Percentiles rank a stretch among this genome's conserved stretches.
These are phyloP conservation scores for Ophthalmotilapia sp. DNA, from an alignment of 2,113 vertebrate genomes.

Conservation along the genomic window DNA sequence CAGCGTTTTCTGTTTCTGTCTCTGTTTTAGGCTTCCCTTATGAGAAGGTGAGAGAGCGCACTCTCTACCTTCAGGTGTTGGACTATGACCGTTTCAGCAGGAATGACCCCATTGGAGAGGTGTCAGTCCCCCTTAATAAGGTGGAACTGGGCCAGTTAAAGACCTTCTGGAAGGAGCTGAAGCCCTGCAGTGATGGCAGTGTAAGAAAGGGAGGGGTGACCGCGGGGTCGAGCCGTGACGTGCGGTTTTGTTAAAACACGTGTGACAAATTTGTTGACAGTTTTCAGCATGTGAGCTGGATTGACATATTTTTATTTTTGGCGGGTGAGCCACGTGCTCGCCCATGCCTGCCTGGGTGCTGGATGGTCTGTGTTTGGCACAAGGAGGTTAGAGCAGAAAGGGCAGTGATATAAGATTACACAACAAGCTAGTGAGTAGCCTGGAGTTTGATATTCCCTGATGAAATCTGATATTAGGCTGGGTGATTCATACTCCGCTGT, in stretches of 20 bases:
- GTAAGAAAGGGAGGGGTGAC: slow-evolving; percentile 72
- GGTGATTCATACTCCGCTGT: slow-evolving; percentile 18
- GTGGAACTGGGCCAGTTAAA: slow-evolving; percentile 96
- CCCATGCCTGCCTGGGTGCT: background rate
- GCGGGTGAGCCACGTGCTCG: background rate
- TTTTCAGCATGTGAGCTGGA: background rate
- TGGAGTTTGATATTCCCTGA: slow-evolving; percentile 28
- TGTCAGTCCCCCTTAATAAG: slow-evolving; percentile 96
- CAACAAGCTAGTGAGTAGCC: slow-evolving; percentile 13
- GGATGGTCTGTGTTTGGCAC: slow-evolving; percentile 20
- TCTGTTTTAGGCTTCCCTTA: slow-evolving; percentile 87
- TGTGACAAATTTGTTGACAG: background rate
- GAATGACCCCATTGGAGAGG: slow-evolving; percentile 97
- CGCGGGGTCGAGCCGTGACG: background rate
- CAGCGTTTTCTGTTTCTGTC: background rate
- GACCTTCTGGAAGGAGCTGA: slow-evolving; percentile 99
- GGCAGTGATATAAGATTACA: slow-evolving; percentile 34
- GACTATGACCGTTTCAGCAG: slow-evolving; percentile 98
- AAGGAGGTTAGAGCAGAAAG: slow-evolving; percentile 13
- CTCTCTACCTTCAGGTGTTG: slow-evolving; percentile 96
- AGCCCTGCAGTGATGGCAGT: slow-evolving; percentile 96
- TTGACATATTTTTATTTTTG: background rate
- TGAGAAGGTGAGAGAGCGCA: slow-evolving; percentile 95
- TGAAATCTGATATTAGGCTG: slow-evolving; percentile 27
- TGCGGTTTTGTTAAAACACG: background rate